These are phyloP conservation scores for Mantis religiosa DNA, from an alignment of 2,888 invertebrate species.

Conservation along the genomic window DNA sequence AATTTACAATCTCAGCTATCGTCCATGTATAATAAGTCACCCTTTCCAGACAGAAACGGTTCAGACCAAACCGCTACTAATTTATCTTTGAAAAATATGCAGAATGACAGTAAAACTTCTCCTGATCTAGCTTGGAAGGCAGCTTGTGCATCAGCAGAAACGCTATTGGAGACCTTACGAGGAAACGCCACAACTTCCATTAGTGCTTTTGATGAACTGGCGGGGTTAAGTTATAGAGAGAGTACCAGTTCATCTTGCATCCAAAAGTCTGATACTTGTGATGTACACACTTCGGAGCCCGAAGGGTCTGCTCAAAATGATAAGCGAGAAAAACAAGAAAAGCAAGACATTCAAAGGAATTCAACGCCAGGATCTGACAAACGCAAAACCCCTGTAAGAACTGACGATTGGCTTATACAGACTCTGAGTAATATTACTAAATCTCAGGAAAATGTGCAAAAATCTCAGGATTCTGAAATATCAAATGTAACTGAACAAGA, in stretches of 20 bases:
- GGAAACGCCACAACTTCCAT: not conserved
- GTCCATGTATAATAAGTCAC: not conserved
- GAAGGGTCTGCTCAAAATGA: not conserved
- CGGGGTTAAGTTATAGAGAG: not conserved
- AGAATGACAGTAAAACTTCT: not conserved
- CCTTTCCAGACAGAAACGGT: not conserved
- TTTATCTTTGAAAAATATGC: not conserved
- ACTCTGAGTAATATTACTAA: constrained; percentile 37
- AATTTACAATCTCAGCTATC: not conserved
- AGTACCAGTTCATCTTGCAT: not conserved
- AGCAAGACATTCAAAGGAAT: not conserved
- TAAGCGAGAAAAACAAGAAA: not conserved
- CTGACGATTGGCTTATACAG: constrained; percentile 41
- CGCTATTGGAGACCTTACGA: not conserved
- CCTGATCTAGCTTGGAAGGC: not conserved
- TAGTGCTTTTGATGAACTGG: not conserved
- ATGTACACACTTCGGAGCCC: not conserved
- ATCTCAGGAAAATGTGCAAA: not conserved
- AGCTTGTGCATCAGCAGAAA: not conserved
- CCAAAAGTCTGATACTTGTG: not conserved
- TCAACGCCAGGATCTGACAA: not conserved
- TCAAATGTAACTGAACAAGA: not conserved
- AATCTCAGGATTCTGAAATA: not conserved
- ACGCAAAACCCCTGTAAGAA: constrained; percentile 35
- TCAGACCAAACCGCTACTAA: not conserved